Evolutionary conservation across 2,888 invertebrate species (phyloP).

Genomic region (Pterostichus niger): DNA sequence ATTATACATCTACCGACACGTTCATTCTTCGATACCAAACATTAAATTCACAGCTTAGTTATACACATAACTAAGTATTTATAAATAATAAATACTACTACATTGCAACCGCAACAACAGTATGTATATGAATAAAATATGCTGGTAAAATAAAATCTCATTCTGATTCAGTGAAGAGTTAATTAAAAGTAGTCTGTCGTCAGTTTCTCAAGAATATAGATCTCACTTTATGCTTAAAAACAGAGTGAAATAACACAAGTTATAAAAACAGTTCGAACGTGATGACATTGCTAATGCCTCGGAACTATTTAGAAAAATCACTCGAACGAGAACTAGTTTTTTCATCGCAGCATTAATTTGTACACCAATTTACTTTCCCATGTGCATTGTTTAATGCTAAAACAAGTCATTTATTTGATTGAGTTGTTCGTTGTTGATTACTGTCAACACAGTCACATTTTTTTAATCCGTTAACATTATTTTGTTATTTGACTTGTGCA

Average conservation of each 20-base stretch:
- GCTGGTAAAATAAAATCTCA: too few species aligned
- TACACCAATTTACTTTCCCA: constrained; percentile 32
- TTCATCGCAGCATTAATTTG: constrained; percentile 39
- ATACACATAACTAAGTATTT: too few species aligned
- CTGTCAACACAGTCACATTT: constrained; percentile 50
- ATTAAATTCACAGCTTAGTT: too few species aligned
- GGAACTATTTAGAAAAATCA: constrained; percentile 57
- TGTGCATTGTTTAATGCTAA: constrained; percentile 55
- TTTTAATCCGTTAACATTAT: constrained; percentile 44
- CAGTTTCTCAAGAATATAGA: constrained; percentile 30
- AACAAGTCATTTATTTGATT: constrained; percentile 65
- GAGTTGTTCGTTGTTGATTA: constrained; percentile 62
- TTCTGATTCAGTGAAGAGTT: constrained; percentile 19
- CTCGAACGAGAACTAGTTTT: constrained; percentile 50
- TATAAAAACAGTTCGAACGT: constrained; percentile 38
- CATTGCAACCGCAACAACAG: too few species aligned
- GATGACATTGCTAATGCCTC: constrained; percentile 24
- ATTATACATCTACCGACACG: too few species aligned
- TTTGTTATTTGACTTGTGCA: constrained; percentile 43
- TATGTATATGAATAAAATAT: too few species aligned
- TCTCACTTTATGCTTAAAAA: constrained; percentile 36
- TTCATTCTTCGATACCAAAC: too few species aligned
- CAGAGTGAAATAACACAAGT: background rate
- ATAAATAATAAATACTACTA: too few species aligned
- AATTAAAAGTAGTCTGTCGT: background rate